These are phyloP conservation scores for Channallabes apus DNA, from an alignment of 2,797 vertebrate genomes.

Conservation along the genomic window DNA sequence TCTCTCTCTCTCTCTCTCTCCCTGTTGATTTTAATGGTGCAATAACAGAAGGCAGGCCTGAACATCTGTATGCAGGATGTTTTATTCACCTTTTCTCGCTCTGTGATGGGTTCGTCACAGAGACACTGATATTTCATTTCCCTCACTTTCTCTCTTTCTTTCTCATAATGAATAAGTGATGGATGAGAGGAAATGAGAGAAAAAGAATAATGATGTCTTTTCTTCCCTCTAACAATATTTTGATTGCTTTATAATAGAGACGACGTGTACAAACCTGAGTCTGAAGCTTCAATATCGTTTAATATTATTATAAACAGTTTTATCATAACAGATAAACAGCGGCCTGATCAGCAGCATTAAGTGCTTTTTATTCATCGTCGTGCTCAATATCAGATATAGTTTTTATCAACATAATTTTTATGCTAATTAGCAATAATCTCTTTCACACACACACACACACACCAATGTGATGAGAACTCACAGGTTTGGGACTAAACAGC, in stretches of 20 bases:
- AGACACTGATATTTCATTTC: constrained; percentile 72
- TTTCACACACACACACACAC: too few species aligned
- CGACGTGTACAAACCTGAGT: neutral
- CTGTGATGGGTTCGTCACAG: constrained; percentile 65
- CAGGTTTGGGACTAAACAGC: too few species aligned
- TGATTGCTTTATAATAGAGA: neutral
- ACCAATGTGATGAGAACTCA: too few species aligned
- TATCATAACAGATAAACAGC: neutral
- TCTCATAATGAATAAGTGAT: neutral
- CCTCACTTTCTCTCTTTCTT: constrained; percentile 23
- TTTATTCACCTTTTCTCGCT: constrained; percentile 66
- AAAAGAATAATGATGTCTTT: neutral
- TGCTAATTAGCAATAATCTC: too few species aligned
- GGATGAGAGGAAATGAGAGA: neutral
- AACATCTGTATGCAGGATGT: constrained; percentile 69
- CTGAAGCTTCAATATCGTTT: neutral
- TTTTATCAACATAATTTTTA: too few species aligned
- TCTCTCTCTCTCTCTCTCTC: constrained; percentile 68
- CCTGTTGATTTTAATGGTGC: constrained; percentile 70
- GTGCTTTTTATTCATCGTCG: neutral
- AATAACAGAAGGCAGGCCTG: constrained; percentile 75
- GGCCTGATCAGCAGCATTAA: neutral
- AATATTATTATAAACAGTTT: neutral
- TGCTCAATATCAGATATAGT: too few species aligned
- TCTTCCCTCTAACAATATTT: neutral